Evolutionary conservation across 2,797 vertebrate genomes (phyloP), one percentile per base, ranked within the genome.

Genomic region (Gallirallus australis): DNA sequence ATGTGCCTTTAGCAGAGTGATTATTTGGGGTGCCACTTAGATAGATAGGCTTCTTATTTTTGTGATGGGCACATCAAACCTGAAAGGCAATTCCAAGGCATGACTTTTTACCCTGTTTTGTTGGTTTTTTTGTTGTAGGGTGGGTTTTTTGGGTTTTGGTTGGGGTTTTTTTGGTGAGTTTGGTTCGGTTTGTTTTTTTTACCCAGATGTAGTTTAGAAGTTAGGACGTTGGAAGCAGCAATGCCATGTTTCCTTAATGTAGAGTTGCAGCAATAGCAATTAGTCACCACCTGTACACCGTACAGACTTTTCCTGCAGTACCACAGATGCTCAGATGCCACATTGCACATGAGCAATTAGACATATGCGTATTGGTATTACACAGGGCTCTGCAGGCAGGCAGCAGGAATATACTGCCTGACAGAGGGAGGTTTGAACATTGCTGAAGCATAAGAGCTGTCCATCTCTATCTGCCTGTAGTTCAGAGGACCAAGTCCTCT

Each of bases 401-500:
- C 17, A 61, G 14, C 48, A 59, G 20, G 23, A 82, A 82, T 47
- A 35, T 48, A 31, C 2, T 53, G 15, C 31, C 16, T 61, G 53
- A 28, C 8, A 35, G 23, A 68, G 10, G 23, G 12, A 37, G 15
- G 14, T 4, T 12, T 61, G 64, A 70, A n/a, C 17, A 7, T n/a
- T 15, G 14, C 8, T 42, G 56, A 86, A 59, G 28, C 3, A 6
- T 11, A 40, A 42, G 30, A 12, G 8, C n/a, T 81, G 21, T n/a
- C 16, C 1, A 1, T 7, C 18, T 48, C 30, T 13, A 0, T 3
- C 25, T 59, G 8, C 8, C 56, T 12, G 35, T 52, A 31, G 8
- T 56, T 17, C 23, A 42, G 28, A 92, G n/a, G 57, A 28, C 6
- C 23, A 23, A 30, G 7, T 40, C 9, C 2, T 64, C 37, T 35